These are phyloP conservation scores for Gobiocypris rarus DNA, from an alignment of 2,113 vertebrate species.

Conservation along the genomic window DNA sequence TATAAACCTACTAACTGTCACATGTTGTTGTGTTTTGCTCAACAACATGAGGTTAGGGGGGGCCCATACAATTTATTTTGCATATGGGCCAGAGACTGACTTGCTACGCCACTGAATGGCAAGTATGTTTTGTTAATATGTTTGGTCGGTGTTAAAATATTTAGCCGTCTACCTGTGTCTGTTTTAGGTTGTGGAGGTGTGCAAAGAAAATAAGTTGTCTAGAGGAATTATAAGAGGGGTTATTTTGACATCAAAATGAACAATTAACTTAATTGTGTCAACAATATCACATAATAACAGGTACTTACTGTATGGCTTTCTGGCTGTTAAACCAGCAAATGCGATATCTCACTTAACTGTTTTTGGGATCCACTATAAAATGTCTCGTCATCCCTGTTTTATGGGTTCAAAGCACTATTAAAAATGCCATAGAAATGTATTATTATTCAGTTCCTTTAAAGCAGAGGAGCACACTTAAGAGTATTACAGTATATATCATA, in stretches of 20 bases:
- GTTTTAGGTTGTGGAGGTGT: neutral
- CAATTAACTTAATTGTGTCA: neutral
- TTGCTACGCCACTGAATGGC: no score
- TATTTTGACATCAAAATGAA: neutral
- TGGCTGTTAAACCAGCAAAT: neutral
- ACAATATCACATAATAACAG: neutral
- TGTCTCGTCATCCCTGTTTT: no score
- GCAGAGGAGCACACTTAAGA: neutral
- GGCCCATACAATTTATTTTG: no score
- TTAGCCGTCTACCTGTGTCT: neutral
- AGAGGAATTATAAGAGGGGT: neutral
- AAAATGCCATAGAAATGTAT: neutral
- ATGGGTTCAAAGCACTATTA: neutral
- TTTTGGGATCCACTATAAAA: no score
- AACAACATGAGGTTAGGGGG: no score
- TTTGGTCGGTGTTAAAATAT: neutral
- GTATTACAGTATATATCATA: neutral
- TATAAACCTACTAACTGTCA: no score
- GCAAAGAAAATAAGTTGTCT: neutral
- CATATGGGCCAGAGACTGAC: no score
- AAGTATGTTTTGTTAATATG: neutral
- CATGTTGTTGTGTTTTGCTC: no score
- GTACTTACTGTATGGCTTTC: neutral
- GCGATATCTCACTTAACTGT: neutral
- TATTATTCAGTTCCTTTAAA: neutral